Base-by-base conservation (phyloP, 2,113 vertebrate species). In the Dendrocopos noguchii region DNA sequence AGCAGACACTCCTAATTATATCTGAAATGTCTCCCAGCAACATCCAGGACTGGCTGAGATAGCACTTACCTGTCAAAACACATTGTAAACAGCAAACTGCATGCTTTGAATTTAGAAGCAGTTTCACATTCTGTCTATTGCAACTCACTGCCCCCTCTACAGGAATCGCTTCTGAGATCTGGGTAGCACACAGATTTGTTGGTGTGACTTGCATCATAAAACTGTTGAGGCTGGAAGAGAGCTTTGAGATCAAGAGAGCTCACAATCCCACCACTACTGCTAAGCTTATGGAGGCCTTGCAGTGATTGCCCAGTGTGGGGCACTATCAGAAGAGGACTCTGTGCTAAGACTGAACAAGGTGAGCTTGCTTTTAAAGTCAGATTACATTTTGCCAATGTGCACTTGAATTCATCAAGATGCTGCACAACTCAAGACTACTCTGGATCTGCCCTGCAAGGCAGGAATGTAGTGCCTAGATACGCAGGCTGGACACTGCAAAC, bases 241-340 rank as follows among this genome's bases (percentile, higher is more conserved):
- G 22, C 22, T 12, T 52, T 6, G 50, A 52, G 22, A 52, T 52
- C 50, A 52, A 52, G 22, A 52, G 22, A 52, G 50, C 50, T 24
- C 50, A 52, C 50, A 24, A 52, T 52, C 21, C 50, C 50, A 52
- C 50, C 50, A 24, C 50, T 24, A 24, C 50, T 52, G 50, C 50
- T 52, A 22, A 24, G 50, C 47, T 50, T 63, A 27, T 4, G 83
- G 27, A 80, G 20, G 9, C 12, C 18, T 27, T 21, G 36, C 87
- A 73, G 15, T 1, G 20, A 67, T 61, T 80, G 33, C 16, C 53
- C 56, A 64, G 27, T 0, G 0, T 9, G 4, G 20, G 17, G 47
- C 15, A 42, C 28, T 52, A 0, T 25, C 27, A 14, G 52, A 65
- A 83, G 9, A 61, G 8, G n/a, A n/a, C 36, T 36, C 33, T 53